Evolutionary conservation across 2,888 invertebrate genomes (phyloP).

Genomic region (Zhengitettix transpicula): DNA sequence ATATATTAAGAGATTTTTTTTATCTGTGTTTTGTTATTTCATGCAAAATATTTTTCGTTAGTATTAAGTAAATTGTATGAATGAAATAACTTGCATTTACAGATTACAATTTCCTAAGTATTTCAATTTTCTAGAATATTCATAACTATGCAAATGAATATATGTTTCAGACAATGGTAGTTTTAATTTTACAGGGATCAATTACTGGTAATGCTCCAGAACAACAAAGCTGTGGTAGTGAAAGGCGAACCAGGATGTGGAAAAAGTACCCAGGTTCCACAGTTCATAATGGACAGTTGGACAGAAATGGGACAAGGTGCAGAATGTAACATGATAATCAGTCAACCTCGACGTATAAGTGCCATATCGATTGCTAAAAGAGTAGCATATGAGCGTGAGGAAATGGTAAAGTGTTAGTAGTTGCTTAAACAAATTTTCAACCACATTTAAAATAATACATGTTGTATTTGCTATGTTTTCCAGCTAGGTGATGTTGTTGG

Average conservation of each 20-base stretch:
- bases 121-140: too few species aligned
- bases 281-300: constrained; percentile 72
- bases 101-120: too few species aligned
- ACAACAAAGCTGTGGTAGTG: constrained; percentile 54
- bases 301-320: constrained; percentile 24
- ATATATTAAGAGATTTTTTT: too few species aligned
- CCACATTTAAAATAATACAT: neutral
- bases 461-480: constrained; percentile 28
- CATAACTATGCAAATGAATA: too few species aligned
- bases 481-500: constrained; percentile 46
- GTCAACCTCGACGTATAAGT: constrained; percentile 86
- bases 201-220: constrained; percentile 33
- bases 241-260: constrained; percentile 93
- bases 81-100: too few species aligned
- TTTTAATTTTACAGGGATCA: constrained; percentile 22
- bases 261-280: constrained; percentile 82
- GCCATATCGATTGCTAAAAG: constrained; percentile 77
- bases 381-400: constrained; percentile 43
- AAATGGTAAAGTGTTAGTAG: constrained; percentile 27
- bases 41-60: too few species aligned
- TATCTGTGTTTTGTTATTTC: too few species aligned
- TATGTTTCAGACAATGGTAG: too few species aligned
- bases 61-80: too few species aligned
- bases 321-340: constrained; percentile 75
- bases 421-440: neutral